These are phyloP conservation scores for Xyrauchen texanus DNA, from an alignment of 2,113 vertebrate genomes.

Conservation along the genomic window DNA sequence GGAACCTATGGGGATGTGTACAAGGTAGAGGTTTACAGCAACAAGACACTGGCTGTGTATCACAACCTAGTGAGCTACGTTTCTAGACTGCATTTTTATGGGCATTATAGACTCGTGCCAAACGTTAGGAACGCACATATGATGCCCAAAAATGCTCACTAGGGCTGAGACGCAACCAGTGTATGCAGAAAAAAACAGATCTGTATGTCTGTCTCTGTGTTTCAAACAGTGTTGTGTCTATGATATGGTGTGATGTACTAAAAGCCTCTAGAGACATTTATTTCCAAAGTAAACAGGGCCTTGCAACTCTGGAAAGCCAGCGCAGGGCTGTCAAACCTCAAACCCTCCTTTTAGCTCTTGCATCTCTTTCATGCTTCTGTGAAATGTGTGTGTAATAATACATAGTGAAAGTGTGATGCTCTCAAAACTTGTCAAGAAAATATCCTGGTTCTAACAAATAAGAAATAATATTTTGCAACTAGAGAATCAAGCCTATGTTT, in stretches of 20 bases:
- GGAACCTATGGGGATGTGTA: constrained; percentile 98
- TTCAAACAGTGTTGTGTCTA: not conserved
- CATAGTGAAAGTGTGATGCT: not conserved
- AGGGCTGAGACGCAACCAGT: not conserved
- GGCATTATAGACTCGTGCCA: not conserved
- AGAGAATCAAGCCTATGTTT: no score
- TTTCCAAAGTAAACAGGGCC: constrained; percentile 24
- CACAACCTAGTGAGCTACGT: not conserved
- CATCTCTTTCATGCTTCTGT: not conserved
- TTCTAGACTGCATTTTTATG: not conserved
- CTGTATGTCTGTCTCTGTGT: constrained; percentile 8
- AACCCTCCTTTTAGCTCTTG: not conserved
- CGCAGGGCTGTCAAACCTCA: constrained; percentile 1
- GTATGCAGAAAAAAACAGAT: constrained; percentile 3
- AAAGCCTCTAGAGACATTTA: not conserved
- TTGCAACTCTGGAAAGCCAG: not conserved
- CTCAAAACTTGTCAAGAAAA: no score
- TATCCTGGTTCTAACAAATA: no score
- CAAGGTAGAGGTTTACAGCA: constrained; percentile 78
- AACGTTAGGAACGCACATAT: not conserved
- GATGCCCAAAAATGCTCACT: not conserved
- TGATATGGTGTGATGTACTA: not conserved
- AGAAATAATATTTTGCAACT: no score
- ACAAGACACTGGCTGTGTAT: not conserved
- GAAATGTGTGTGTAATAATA: constrained; percentile 14